Percentiles rank a stretch among this genome's conserved stretches.
These are phyloP conservation scores for Urosaurus nigricauda DNA, from an alignment of 2,797 vertebrate genomes.

Conservation along the genomic window DNA sequence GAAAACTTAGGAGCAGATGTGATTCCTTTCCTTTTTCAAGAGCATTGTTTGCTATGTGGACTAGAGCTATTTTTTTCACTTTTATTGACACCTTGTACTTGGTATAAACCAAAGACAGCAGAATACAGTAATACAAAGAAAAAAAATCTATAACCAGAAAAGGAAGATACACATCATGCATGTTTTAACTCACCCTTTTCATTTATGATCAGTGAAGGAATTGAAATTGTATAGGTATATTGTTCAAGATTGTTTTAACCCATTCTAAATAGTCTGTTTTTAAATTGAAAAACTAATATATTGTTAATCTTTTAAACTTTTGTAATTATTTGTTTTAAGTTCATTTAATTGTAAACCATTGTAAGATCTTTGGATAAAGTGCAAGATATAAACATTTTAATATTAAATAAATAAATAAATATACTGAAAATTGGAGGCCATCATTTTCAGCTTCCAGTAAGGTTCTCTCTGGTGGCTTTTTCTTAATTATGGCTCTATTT, in stretches of 20 bases:
- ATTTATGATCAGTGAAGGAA: not conserved
- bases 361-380: no score
- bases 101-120: not conserved
- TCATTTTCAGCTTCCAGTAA: not conserved
- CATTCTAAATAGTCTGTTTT: no score
- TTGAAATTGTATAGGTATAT: not conserved
- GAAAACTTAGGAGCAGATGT: not conserved
- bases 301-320: no score
- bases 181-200: not conserved
- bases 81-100: not conserved
- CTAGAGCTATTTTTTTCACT: not conserved
- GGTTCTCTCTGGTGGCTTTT: not conserved
- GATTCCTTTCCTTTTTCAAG: not conserved
- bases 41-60: not conserved
- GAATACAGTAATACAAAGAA: not conserved
- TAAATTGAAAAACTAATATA: no score
- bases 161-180: not conserved
- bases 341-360: no score
- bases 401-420: no score
- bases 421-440: not conserved
- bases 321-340: no score
- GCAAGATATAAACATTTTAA: no score
- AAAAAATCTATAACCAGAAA: not conserved
- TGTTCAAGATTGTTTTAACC: no score
- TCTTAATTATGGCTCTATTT: not conserved